Percentiles rank a stretch among this genome's conserved stretches.
Evolutionary conservation across 2,797 vertebrate genomes (phyloP).

Genomic region (Molossus alvarezi): DNA sequence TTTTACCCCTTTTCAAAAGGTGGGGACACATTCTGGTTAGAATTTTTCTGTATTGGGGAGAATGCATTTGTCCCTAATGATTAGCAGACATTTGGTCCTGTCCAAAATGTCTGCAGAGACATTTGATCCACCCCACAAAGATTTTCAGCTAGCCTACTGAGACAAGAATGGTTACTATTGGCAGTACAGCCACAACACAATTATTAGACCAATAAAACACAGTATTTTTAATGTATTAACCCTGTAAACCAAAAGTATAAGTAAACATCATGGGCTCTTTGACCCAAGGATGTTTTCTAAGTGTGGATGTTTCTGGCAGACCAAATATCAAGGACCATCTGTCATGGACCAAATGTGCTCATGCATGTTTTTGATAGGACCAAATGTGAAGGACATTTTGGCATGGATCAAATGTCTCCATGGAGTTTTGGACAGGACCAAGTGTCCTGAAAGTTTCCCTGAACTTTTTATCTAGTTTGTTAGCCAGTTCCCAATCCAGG

Average conservation of each 20-base stretch:
- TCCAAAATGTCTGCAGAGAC: background rate
- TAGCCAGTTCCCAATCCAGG: background rate
- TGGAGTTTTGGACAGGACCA: background rate
- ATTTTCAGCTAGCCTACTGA: background rate
- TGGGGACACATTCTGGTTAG: background rate
- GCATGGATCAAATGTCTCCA: background rate
- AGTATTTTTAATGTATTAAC: background rate
- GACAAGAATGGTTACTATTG: background rate
- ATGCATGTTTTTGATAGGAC: background rate
- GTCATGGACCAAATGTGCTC: background rate
- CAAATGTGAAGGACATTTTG: background rate
- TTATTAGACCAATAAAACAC: background rate
- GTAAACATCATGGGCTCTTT: background rate
- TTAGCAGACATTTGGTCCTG: background rate
- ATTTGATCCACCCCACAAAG: background rate
- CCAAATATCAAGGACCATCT: background rate
- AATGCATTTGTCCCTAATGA: background rate
- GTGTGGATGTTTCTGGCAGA: background rate
- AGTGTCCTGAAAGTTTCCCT: background rate
- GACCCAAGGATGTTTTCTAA: conserved; percentile 5
- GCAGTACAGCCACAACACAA: background rate
- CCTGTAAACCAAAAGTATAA: background rate
- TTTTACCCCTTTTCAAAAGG: background rate
- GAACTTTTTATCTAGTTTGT: background rate
- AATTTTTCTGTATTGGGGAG: background rate